Evolutionary conservation across 2,888 invertebrate species (phyloP).

Genomic region (Hydrotaea cyrtoneurina): DNA sequence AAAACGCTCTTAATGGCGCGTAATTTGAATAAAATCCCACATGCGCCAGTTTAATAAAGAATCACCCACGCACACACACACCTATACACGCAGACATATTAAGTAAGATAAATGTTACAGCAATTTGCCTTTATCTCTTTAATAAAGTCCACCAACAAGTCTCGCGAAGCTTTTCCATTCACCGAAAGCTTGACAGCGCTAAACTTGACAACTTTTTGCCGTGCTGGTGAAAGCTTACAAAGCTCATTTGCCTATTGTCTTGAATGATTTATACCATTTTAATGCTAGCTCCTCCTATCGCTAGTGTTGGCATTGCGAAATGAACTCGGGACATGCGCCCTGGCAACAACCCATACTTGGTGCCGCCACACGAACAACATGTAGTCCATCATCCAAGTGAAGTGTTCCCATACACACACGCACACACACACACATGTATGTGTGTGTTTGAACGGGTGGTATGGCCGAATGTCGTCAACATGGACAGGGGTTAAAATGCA

Average conservation of each 20-base stretch:
- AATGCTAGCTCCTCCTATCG: conserved; percentile 60
- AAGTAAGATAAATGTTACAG: conserved; percentile 9
- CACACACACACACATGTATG: neutral
- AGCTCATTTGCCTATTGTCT: conserved; percentile 40
- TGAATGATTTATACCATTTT: conserved; percentile 66
- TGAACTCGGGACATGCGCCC: conserved; percentile 49
- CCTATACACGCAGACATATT: neutral
- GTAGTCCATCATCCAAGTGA: conserved; percentile 32
- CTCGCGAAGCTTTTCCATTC: conserved; percentile 20
- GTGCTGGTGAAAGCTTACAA: neutral
- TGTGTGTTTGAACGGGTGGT: neutral
- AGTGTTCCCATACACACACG: conserved; percentile 11
- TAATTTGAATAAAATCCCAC: conserved; percentile 20
- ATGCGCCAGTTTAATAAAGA: neutral
- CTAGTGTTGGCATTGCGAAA: conserved; percentile 36
- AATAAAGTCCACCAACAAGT: neutral
- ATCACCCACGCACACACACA: neutral
- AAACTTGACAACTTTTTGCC: conserved; percentile 18
- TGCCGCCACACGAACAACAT: neutral
- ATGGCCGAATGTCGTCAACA: neutral
- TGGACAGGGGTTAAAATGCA: conserved; percentile 18
- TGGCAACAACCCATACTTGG: conserved; percentile 35
- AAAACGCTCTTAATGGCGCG: neutral
- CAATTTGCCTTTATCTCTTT: conserved; percentile 28
- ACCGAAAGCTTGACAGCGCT: conserved; percentile 2